Percentiles rank a stretch among this genome's conserved stretches.
phyloP scores from a whole-genome alignment of 1,140 invertebrate genomes.

The Metopolophium dirhodum region DNA sequence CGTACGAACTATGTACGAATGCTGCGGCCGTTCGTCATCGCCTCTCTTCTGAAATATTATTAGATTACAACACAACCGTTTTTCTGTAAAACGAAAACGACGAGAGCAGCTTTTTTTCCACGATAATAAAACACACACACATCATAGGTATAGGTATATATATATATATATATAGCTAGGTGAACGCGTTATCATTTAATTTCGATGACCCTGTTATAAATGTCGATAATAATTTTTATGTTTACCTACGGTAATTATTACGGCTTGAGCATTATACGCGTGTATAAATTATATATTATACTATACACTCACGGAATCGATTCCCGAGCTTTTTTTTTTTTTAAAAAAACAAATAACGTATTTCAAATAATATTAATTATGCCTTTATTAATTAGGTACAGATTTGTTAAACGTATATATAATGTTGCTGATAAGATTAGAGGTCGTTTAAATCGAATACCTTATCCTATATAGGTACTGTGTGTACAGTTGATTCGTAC shows the following conservation, averaged over 20 bases:
- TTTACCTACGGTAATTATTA: constrained; percentile 33
- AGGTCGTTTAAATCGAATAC: constrained; percentile 16
- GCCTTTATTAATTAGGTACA: constrained; percentile 38
- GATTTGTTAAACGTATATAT: background rate
- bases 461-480: background rate
- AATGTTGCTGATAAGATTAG: constrained; percentile 36
- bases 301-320: background rate
- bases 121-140: background rate
- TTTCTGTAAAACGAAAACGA: background rate
- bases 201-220: constrained; percentile 39
- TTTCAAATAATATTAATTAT: constrained; percentile 33
- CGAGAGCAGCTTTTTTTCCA: constrained; percentile 24
- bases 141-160: background rate
- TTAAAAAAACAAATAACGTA: constrained; percentile 36
- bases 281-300: background rate
- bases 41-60: background rate
- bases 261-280: background rate
- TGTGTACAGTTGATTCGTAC: background rate
- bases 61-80: background rate
- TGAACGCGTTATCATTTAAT: constrained; percentile 19
- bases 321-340: background rate
- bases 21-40: background rate
- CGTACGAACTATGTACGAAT: background rate
- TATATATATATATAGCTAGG: background rate
- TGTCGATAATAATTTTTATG: constrained; percentile 11